These are phyloP conservation scores for Valencia hispanica DNA, from an alignment of 2,797 vertebrate genomes.

Conservation along the genomic window DNA sequence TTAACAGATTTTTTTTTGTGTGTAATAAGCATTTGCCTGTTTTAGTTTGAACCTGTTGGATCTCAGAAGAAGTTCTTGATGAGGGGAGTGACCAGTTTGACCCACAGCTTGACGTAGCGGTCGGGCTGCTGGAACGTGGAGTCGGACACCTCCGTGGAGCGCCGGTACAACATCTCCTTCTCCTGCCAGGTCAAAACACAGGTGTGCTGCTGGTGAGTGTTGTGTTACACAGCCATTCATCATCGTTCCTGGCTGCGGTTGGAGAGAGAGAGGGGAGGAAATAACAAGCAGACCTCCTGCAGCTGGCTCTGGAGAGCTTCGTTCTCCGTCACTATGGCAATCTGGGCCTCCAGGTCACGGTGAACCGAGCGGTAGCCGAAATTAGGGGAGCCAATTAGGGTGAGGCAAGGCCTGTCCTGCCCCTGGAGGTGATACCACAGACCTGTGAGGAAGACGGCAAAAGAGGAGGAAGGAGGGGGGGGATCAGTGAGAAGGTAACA, in stretches of 20 bases:
- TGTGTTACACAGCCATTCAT: constrained; percentile 18
- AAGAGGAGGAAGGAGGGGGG: neutral
- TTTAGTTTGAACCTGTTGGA: constrained; percentile 38
- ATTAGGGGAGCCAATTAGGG: constrained; percentile 97
- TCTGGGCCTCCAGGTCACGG: constrained; percentile 96
- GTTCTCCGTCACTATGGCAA: constrained; percentile 94
- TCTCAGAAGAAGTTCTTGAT: constrained; percentile 98
- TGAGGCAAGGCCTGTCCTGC: constrained; percentile 90
- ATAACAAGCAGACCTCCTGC: constrained; percentile 83
- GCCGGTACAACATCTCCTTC: constrained; percentile 88
- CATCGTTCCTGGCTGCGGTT: constrained; percentile 18
- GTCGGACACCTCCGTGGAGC: constrained; percentile 84
- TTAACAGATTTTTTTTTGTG: neutral
- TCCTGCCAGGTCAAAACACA: constrained; percentile 80
- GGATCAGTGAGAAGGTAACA: constrained; percentile 35
- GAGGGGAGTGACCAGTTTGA: constrained; percentile 93
- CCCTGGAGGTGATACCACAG: constrained; percentile 96
- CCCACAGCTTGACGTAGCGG: constrained; percentile 93
- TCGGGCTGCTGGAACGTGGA: constrained; percentile 90
- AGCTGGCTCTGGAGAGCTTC: constrained; percentile 89
- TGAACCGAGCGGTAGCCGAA: constrained; percentile 98
- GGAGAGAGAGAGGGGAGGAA: neutral
- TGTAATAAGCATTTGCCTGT: neutral
- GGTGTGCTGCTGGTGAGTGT: constrained; percentile 34
- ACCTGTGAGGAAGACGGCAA: constrained; percentile 77